Base-by-base conservation (phyloP, 2,113 vertebrate genomes). In the Fulmarus glacialis region DNA sequence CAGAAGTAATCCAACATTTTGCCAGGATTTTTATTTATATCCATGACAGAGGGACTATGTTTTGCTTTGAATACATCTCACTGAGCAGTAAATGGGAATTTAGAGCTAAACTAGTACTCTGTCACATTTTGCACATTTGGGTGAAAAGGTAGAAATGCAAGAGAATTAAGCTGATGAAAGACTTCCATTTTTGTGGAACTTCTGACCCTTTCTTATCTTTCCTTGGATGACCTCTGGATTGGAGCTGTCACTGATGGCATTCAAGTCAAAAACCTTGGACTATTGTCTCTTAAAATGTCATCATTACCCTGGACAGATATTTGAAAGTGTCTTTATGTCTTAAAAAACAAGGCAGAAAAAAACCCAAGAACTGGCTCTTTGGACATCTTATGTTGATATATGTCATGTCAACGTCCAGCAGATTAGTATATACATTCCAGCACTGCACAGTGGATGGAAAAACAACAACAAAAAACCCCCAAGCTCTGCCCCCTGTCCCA, bases 401-500 rank as follows among this genome's bases (percentile, higher is more conserved):
- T 6, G 9, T 38, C 32, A 64, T 27, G 24, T 53, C 34, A 53
- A 40, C 5, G 40, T 50, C 11, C 19, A 88, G 20, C 1, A 32
- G 42, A 34, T 58, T 47, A 66, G 11, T 32, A 42, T 36, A 72
- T 7, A 6, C 36, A 58, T 82, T 70, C 30, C 38, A 78, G 11
- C 42, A 34, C 8, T 50, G 20, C 12, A 48, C 4, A 73, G 15
- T 15, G 12, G 1, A 6, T 17, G 8, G 29, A 29, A 53, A 81
- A 68, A 9, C 11, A 67, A 29, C 32, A 82, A 60, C n/a, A 43
- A 43, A 30, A 17, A 10, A 1, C 1, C 4, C 16, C 18, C 12
- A 74, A 66, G 30, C 3, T 36, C 20, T 3, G 5, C 2, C 4
- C 3, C 3, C 6, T 5, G 6, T 56, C 13, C 32, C 22, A 58